phyloP scores from a whole-genome alignment of 2,888 invertebrate genomes.

The Stegana nigrithorax region DNA sequence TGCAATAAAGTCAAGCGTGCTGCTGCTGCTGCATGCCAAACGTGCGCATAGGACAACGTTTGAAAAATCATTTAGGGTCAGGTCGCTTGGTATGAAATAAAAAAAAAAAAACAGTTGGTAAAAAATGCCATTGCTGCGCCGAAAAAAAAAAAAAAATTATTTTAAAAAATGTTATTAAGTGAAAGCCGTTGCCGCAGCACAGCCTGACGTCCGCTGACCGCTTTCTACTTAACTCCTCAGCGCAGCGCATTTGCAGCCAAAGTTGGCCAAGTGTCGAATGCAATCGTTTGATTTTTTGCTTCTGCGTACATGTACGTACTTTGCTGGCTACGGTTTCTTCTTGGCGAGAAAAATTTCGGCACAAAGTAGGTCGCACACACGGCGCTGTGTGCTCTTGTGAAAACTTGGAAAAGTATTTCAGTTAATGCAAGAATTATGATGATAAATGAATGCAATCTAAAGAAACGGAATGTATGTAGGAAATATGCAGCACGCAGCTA shows the following conservation, averaged over 20 bases:
- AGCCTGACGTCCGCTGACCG: too few species aligned
- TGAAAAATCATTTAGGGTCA: too few species aligned
- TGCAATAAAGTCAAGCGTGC: too few species aligned
- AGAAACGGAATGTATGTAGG: background rate
- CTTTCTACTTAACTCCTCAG: background rate
- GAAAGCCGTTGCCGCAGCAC: too few species aligned
- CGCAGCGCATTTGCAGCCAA: constrained; percentile 36
- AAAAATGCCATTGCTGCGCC: too few species aligned
- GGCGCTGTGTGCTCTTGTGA: constrained; percentile 3
- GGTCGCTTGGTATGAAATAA: too few species aligned
- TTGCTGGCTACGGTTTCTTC: constrained; percentile 27
- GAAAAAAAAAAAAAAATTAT: too few species aligned
- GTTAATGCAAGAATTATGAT: constrained; percentile 50
- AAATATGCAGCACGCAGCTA: background rate
- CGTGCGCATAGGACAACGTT: too few species aligned
- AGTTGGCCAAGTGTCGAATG: constrained; percentile 48
- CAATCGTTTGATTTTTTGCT: constrained; percentile 56
- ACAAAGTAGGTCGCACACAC: constrained; percentile 43
- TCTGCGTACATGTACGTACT: constrained; percentile 34
- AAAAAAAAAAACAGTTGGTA: too few species aligned
- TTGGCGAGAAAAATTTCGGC: background rate
- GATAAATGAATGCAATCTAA: constrained; percentile 41
- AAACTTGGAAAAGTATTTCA: constrained; percentile 14
- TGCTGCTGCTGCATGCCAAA: too few species aligned
- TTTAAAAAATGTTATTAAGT: too few species aligned